Conservation (phyloP, 2,797 vertebrate genomes). For the Galago senegalensis region DNA sequence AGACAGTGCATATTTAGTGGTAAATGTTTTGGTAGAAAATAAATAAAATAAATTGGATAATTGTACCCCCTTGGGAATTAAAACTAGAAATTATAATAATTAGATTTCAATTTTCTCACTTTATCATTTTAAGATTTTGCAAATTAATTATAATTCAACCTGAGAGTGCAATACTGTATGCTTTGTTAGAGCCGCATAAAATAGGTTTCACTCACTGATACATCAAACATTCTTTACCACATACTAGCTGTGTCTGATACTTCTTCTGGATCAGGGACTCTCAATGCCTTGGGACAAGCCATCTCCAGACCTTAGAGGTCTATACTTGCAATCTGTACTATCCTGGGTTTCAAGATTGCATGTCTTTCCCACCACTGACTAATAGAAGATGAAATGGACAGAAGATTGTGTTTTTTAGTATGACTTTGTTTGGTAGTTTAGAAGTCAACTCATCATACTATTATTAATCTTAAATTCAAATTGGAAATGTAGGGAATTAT, state of each 20-base stretch:
- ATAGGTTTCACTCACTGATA: not conserved
- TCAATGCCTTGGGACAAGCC: not conserved
- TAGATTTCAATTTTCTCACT: constrained; percentile 1
- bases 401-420: not conserved
- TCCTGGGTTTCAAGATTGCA: not conserved
- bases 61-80: constrained; percentile 27
- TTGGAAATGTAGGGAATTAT: not conserved
- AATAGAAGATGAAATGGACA: not conserved
- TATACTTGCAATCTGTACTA: not conserved
- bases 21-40: not conserved
- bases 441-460: not conserved
- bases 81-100: constrained; percentile 34
- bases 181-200: not conserved
- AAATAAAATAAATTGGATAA: constrained; percentile 19
- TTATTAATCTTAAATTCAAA: constrained; percentile 41
- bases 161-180: not conserved
- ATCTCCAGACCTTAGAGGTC: not conserved
- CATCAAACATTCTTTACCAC: not conserved
- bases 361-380: not conserved
- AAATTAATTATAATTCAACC: not conserved
- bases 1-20: not conserved
- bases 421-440: not conserved
- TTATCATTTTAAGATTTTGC: not conserved
- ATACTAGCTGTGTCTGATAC: not conserved
- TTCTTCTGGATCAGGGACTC: not conserved